These are phyloP conservation scores for Nezara viridula DNA, from an alignment of 2,888 invertebrate genomes.

Conservation along the genomic window DNA sequence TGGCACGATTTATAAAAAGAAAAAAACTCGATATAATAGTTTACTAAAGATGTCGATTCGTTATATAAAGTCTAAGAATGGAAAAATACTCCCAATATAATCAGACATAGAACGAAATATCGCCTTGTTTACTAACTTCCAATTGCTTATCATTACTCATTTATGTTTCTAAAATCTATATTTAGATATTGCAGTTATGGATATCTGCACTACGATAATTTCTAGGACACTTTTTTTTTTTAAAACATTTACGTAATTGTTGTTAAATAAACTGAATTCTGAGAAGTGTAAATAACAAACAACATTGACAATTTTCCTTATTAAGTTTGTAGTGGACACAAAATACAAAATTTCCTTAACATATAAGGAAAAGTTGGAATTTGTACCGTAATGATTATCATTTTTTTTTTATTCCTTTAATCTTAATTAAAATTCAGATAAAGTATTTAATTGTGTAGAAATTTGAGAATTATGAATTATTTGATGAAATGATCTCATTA, in stretches of 20 bases:
- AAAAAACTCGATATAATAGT: no score
- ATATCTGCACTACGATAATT: neutral
- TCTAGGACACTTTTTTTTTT: no score
- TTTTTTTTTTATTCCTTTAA: no score
- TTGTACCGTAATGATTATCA: neutral
- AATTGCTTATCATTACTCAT: neutral
- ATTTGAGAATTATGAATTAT: no score
- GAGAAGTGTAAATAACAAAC: neutral
- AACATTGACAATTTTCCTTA: neutral
- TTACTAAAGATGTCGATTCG: no score
- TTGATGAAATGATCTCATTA: no score
- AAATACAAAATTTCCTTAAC: neutral
- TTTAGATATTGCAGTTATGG: neutral
- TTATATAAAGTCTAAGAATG: no score
- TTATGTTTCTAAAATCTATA: neutral
- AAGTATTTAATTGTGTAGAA: neutral
- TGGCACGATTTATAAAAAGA: no score
- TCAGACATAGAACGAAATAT: no score
- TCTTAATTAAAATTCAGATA: neutral
- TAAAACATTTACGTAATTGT: neutral
- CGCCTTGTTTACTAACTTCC: neutral
- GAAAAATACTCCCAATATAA: no score
- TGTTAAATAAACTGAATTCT: neutral
- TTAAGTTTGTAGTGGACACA: no score
- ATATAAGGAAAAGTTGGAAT: neutral